Percentiles rank a stretch among this genome's conserved stretches.
These are phyloP conservation scores for Hydrolagus colliei DNA, from an alignment of 2,797 vertebrate species.

Conservation along the genomic window DNA sequence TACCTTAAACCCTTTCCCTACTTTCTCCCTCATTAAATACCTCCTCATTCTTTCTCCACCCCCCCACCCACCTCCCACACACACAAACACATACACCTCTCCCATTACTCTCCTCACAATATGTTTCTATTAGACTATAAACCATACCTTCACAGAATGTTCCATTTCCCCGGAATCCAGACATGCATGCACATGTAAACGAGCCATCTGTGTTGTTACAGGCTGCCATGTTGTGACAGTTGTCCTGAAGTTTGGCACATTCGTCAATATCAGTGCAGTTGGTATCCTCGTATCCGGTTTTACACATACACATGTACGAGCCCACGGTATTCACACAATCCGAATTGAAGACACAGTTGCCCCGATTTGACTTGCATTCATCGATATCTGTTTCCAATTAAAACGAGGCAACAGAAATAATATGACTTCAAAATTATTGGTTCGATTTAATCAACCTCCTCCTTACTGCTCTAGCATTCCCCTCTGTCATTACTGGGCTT, in stretches of 20 bases:
- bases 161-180: slow-evolving; percentile 3
- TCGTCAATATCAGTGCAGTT: slow-evolving; percentile 23
- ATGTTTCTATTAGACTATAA: too few species aligned
- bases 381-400: slow-evolving; percentile 7
- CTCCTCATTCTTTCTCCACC: too few species aligned
- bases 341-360: slow-evolving; percentile 13
- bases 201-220: neutral
- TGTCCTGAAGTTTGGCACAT: neutral
- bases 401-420: neutral
- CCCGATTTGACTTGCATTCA: neutral
- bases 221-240: neutral
- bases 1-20: too few species aligned
- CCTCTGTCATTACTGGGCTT: neutral
- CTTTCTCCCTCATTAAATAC: too few species aligned
- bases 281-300: neutral
- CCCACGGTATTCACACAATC: neutral
- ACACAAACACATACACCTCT: too few species aligned
- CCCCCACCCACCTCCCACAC: too few species aligned
- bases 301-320: neutral
- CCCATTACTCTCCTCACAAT: too few species aligned
- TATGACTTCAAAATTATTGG: neutral
- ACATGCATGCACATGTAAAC: neutral
- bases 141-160: slow-evolving; percentile 14
- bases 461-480: neutral
- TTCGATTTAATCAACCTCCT: neutral